Conservation (phyloP, 1,140 invertebrate genomes). For the Drosophila sucinea region DNA sequence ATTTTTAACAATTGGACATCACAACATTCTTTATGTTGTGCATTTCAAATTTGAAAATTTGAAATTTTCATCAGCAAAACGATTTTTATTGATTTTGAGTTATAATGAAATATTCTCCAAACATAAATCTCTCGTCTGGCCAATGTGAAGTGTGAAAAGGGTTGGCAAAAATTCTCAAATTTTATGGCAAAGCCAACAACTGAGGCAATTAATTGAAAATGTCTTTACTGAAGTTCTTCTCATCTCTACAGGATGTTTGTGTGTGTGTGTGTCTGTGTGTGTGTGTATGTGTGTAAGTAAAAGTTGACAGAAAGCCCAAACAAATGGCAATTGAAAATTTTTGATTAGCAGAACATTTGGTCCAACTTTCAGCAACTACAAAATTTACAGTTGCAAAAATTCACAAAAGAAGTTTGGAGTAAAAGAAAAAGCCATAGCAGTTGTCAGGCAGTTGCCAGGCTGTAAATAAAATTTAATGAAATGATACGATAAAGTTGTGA, state of each 20-base stretch:
- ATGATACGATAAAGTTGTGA: constrained; percentile 75
- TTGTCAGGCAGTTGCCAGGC: constrained; percentile 53
- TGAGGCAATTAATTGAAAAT: constrained; percentile 66
- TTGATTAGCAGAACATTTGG: constrained; percentile 60
- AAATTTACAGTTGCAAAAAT: constrained; percentile 49
- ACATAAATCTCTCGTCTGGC: background rate
- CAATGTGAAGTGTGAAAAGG: constrained; percentile 2
- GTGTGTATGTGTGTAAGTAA: background rate
- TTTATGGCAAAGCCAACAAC: background rate
- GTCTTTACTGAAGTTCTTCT: background rate
- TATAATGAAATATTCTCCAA: too few relatives aligned
- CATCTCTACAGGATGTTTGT: background rate
- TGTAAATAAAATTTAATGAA: constrained; percentile 81
- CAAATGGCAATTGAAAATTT: constrained; percentile 63
- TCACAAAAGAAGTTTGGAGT: constrained; percentile 38
- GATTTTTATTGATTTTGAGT: background rate
- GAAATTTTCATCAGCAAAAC: too few relatives aligned
- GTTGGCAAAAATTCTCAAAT: constrained; percentile 16
- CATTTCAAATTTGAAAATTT: too few relatives aligned
- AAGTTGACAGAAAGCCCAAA: constrained; percentile 36
- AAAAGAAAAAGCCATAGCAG: constrained; percentile 18
- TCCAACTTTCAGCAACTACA: constrained; percentile 39
- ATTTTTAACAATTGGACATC: too few relatives aligned
- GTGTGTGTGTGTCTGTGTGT: background rate
- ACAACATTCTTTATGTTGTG: too few relatives aligned